Conservation (phyloP, 2,113 vertebrate species). For the Antidorcas marsupialis region DNA sequence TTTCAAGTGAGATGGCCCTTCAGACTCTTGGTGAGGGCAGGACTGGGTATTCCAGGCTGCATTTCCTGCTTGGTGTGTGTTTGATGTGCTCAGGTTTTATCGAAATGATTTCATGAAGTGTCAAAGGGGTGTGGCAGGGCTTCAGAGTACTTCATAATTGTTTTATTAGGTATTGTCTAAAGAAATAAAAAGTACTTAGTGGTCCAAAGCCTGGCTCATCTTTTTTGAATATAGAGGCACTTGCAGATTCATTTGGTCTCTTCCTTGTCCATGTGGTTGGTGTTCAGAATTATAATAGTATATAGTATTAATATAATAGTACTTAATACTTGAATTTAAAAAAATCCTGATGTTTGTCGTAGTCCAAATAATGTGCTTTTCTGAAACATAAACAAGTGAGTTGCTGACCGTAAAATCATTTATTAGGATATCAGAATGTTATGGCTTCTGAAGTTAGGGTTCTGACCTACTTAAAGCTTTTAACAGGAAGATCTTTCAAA, state of each 20-base stretch:
- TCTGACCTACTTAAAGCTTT: conserved; percentile 57
- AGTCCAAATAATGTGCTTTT: conserved; percentile 50
- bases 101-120: conserved; percentile 69
- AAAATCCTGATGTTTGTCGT: conserved; percentile 49
- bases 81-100: conserved; percentile 72
- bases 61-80: conserved; percentile 76
- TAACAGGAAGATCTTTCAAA: conserved; percentile 49
- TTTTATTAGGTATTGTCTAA: conserved; percentile 49
- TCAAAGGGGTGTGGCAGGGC: conserved; percentile 76
- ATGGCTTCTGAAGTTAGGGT: conserved; percentile 50
- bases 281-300: conserved; percentile 55
- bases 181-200: conserved; percentile 32
- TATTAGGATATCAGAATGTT: conserved; percentile 50
- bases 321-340: conserved; percentile 40
- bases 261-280: conserved; percentile 1
- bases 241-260: conserved; percentile 58
- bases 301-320: neutral
- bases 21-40: conserved; percentile 46
- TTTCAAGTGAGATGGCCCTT: conserved; percentile 72
- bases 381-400: conserved; percentile 78
- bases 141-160: conserved; percentile 71
- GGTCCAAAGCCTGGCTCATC: conserved; percentile 37
- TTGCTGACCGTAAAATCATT: conserved; percentile 50
- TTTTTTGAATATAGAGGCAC: conserved; percentile 45
- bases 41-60: conserved; percentile 57